phyloP scores from a whole-genome alignment of 2,797 vertebrate genomes.

The Delichon dasypus region DNA sequence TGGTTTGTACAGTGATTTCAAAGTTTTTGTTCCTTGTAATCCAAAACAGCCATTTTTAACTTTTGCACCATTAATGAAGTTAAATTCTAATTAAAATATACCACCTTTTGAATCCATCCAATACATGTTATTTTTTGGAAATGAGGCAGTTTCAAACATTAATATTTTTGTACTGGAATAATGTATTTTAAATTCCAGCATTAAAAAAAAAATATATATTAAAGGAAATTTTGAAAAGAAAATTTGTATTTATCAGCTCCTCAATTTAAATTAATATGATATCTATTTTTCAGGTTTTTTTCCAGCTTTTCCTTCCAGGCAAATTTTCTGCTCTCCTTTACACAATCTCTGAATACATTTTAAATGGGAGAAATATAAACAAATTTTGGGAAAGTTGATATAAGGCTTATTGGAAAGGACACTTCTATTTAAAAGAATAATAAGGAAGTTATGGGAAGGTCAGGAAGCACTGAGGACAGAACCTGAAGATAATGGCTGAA shows the following conservation, averaged over 20 bases:
- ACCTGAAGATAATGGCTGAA: background rate
- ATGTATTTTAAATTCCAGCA: background rate
- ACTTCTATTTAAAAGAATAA: background rate
- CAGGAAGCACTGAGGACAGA: background rate
- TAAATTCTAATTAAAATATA: background rate
- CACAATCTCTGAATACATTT: background rate
- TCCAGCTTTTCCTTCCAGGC: background rate
- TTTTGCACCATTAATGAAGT: background rate
- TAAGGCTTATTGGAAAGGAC: background rate
- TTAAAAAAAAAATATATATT: background rate
- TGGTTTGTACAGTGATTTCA: background rate
- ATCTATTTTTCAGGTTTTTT: background rate
- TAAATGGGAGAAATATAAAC: background rate
- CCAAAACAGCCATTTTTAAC: background rate
- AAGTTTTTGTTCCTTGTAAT: background rate
- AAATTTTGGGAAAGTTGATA: background rate
- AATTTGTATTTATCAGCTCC: background rate
- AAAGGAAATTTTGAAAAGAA: background rate
- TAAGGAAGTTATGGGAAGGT: background rate
- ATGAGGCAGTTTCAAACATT: background rate
- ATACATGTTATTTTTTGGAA: background rate
- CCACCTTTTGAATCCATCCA: background rate
- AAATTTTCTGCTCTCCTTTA: background rate
- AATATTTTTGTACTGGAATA: background rate
- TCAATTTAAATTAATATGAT: background rate